These are phyloP conservation scores for Notocelia uddmanniana DNA, from an alignment of 2,888 invertebrate species.

Conservation along the genomic window DNA sequence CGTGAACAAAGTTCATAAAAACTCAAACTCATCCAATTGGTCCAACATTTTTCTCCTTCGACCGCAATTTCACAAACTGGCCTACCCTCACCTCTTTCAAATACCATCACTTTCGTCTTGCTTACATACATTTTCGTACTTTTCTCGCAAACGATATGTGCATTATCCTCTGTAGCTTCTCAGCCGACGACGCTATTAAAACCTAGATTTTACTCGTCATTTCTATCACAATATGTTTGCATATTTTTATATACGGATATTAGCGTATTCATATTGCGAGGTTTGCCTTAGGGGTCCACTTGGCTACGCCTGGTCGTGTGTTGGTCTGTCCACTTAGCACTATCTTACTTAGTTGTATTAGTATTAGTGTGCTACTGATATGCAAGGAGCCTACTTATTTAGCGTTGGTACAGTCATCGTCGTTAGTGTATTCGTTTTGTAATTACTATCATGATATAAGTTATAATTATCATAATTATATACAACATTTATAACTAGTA, in stretches of 20 bases:
- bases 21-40: too few relatives aligned
- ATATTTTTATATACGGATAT: not conserved
- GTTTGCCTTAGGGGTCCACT: conserved; percentile 27
- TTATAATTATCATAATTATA: not conserved
- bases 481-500: not conserved
- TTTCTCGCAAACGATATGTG: too few relatives aligned
- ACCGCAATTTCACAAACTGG: too few relatives aligned
- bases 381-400: conserved; percentile 51
- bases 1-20: too few relatives aligned
- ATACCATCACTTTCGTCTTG: too few relatives aligned
- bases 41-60: too few relatives aligned
- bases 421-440: conserved; percentile 15
- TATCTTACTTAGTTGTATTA: conserved; percentile 48
- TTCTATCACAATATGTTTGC: not conserved
- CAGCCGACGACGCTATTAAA: too few relatives aligned
- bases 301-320: conserved; percentile 38
- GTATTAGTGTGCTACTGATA: conserved; percentile 46
- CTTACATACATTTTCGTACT: too few relatives aligned
- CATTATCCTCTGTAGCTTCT: too few relatives aligned
- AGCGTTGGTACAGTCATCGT: conserved; percentile 43
- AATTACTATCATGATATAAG: not conserved
- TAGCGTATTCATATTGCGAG: not conserved
- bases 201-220: too few relatives aligned
- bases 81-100: too few relatives aligned
- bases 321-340: conserved; percentile 50